Base-by-base conservation (phyloP, 2,797 vertebrate species). In the Sebastes iracundus region DNA sequence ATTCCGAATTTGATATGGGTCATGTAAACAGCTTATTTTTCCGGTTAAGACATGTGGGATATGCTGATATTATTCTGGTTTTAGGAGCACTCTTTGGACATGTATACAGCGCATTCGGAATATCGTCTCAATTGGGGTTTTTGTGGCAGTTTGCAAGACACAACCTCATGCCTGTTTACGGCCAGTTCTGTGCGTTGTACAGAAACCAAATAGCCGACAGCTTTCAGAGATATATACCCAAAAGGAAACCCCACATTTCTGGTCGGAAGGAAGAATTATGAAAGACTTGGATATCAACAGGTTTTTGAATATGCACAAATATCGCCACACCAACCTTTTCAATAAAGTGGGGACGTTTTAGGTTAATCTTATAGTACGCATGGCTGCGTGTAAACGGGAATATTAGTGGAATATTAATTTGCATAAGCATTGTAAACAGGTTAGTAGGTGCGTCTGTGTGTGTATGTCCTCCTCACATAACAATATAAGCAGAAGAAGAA, bases 211-310 rank as follows among this genome's bases (percentile, higher is more conserved):
- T 53, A 53, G 7, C 46, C 2, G 4, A 22, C 2, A 53, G 9
- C 1, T 53, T 22, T 0, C 20, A 53, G 20, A 22, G 0, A 52
- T n/a, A 1, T 0, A 53, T 53, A 22, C n/a, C 52, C n/a, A 22
- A 53, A 22, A 22, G 52, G 2, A 53, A 22, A 53, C 0, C 52
- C 52, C n/a, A 22, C 52, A 53, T 53, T 53, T 53, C n/a, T 6
- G 52, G 52, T 53, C 52, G 9, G n/a, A 53, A 22, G n/a, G 20
- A 53, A n/a, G 2, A 11, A 22, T 52, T 12, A 5, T 22, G 52
- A 53, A 53, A 53, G 52, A 11, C 52, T n/a, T 53, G 52, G n/a
- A 22, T 53, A n/a, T 22, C 20, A 22, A 22, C n/a, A 53, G n/a
- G 52, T 53, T 53, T 53, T 52, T 1, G 2, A 4, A 49, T 0